These are phyloP conservation scores for Melanostoma scalare DNA, from an alignment of 2,888 invertebrate species.

Conservation along the genomic window DNA sequence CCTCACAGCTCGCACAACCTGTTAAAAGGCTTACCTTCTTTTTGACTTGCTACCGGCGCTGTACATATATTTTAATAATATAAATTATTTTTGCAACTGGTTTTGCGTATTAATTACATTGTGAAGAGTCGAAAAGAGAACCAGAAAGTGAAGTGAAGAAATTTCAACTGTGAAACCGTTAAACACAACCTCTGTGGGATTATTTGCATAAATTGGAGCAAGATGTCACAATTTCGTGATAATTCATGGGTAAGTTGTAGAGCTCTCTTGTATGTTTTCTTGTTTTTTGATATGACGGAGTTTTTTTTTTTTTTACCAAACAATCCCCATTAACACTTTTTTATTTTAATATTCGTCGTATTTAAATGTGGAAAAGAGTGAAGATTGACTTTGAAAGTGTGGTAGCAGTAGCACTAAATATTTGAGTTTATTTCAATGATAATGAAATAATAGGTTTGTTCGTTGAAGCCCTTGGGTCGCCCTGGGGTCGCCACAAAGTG, in stretches of 20 bases:
- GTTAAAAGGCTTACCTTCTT: constrained; percentile 12
- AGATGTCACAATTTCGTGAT: constrained; percentile 80
- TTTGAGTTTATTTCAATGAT: too few relatives aligned
- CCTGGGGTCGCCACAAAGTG: too few relatives aligned
- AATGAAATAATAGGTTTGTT: too few relatives aligned
- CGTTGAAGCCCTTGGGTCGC: too few relatives aligned
- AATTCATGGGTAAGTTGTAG: constrained; percentile 80
- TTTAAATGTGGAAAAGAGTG: too few relatives aligned
- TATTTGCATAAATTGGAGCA: constrained; percentile 72
- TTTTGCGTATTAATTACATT: constrained; percentile 43
- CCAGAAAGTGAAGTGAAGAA: constrained; percentile 37
- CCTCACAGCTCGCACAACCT: background rate
- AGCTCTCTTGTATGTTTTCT: constrained; percentile 9
- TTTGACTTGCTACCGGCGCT: constrained; percentile 28
- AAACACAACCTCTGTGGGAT: constrained; percentile 56
- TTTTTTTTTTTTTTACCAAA: background rate
- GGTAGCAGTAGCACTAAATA: too few relatives aligned
- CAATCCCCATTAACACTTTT: too few relatives aligned
- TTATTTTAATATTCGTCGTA: too few relatives aligned
- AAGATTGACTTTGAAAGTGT: too few relatives aligned
- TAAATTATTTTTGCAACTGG: constrained; percentile 53
- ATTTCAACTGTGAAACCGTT: constrained; percentile 18
- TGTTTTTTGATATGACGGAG: constrained; percentile 2
- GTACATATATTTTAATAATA: constrained; percentile 45
- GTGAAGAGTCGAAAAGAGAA: constrained; percentile 38